phyloP scores from a whole-genome alignment of 2,113 vertebrate genomes.

The Bufo bufo region DNA sequence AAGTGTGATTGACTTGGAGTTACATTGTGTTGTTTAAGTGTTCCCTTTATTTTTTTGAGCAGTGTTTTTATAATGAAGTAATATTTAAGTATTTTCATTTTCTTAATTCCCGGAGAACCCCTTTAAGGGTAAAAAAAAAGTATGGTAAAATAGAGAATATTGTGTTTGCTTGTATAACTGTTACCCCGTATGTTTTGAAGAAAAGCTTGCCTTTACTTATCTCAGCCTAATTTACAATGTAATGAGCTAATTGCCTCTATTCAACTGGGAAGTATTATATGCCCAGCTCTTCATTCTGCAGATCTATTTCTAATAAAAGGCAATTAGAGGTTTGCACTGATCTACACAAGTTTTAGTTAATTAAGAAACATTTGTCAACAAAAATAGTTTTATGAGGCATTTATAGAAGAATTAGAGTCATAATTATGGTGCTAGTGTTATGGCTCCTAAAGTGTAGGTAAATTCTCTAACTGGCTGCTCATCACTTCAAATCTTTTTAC shows the following conservation, averaged over 20 bases:
- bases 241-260: slow-evolving; percentile 40
- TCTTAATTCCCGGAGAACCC: no score
- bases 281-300: background rate
- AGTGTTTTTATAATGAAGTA: no score
- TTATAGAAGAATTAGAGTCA: background rate
- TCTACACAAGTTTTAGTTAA: slow-evolving; percentile 24
- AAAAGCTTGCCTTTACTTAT: slow-evolving; percentile 39
- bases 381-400: background rate
- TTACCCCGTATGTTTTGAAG: background rate
- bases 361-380: slow-evolving; percentile 21
- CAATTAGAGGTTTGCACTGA: slow-evolving; percentile 34
- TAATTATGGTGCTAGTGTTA: background rate
- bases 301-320: slow-evolving; percentile 19
- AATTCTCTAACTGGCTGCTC: background rate
- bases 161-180: slow-evolving; percentile 3
- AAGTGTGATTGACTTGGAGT: no score
- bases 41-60: no score
- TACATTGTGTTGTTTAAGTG: no score
- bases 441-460: background rate
- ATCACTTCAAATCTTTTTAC: background rate
- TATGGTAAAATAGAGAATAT: background rate
- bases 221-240: slow-evolving; percentile 33
- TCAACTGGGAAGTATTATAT: slow-evolving; percentile 31
- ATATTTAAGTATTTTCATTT: no score
- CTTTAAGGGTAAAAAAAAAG: background rate